phyloP scores from a whole-genome alignment of 2,797 vertebrate species.

The Rhinophrynus dorsalis region DNA sequence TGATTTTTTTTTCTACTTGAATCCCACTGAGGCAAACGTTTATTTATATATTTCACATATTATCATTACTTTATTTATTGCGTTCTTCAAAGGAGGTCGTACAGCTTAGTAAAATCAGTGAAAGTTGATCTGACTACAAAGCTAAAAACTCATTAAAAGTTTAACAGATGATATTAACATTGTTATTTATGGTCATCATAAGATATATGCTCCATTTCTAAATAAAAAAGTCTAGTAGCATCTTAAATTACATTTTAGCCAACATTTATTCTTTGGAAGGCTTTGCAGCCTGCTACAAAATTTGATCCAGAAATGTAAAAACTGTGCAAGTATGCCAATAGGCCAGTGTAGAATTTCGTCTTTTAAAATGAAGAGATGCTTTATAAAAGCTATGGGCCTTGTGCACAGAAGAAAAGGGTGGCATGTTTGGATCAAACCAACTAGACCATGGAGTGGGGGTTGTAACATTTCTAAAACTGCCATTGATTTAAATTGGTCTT shows the following conservation, averaged over 20 bases:
- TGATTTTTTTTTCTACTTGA: too few relatives aligned
- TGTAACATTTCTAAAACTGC: too few relatives aligned
- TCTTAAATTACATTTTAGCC: not conserved
- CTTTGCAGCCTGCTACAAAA: not conserved
- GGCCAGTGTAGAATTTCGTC: too few relatives aligned
- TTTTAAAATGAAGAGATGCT: too few relatives aligned
- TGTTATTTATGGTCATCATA: slow-evolving; percentile 11
- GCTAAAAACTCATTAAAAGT: slow-evolving; percentile 21
- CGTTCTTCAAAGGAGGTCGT: slow-evolving; percentile 42
- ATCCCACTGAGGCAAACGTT: not conserved
- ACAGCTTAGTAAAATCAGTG: slow-evolving; percentile 25
- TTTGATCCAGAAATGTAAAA: too few relatives aligned
- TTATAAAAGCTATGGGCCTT: too few relatives aligned
- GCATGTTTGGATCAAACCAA: too few relatives aligned
- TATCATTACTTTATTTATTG: slow-evolving; percentile 35
- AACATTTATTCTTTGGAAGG: not conserved
- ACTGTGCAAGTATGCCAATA: too few relatives aligned
- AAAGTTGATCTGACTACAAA: slow-evolving; percentile 34
- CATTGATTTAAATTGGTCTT: too few relatives aligned
- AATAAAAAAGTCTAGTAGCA: not conserved
- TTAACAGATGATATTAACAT: slow-evolving; percentile 8
- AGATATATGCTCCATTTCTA: not conserved
- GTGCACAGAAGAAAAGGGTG: too few relatives aligned
- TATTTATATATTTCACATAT: slow-evolving; percentile 11
- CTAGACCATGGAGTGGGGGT: too few relatives aligned